Conservation (phyloP, 2,888 invertebrate genomes). For the Drosophila limbata region DNA sequence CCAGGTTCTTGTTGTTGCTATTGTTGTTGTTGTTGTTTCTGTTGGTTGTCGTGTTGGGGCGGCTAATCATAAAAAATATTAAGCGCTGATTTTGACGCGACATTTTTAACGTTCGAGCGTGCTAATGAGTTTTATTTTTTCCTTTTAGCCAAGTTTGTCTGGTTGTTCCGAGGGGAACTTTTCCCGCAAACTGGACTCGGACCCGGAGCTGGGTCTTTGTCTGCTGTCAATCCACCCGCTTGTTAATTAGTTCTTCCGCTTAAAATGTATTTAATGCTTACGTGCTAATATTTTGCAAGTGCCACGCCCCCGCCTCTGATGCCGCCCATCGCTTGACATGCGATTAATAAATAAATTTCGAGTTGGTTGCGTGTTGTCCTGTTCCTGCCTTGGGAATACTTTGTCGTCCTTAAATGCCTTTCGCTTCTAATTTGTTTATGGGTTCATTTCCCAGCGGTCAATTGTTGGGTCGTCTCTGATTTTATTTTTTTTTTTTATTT, state of each 20-base stretch:
- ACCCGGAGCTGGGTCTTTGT: conserved; percentile 18
- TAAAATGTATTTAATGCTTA: conserved; percentile 75
- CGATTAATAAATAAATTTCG: conserved; percentile 80
- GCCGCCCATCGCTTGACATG: conserved; percentile 67
- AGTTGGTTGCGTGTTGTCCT: conserved; percentile 68
- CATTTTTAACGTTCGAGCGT: conserved; percentile 80
- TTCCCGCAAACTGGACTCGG: neutral
- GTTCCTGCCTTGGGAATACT: conserved; percentile 16
- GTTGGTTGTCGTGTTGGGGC: conserved; percentile 31
- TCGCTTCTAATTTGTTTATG: conserved; percentile 78
- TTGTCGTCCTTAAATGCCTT: conserved; percentile 63
- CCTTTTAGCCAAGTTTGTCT: conserved; percentile 55
- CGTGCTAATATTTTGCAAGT: conserved; percentile 63
- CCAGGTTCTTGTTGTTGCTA: neutral
- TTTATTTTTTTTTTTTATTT: conserved; percentile 40
- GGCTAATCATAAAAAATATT: conserved; percentile 77
- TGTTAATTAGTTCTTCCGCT: conserved; percentile 79
- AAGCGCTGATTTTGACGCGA: conserved; percentile 80
- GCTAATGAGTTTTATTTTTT: conserved; percentile 73
- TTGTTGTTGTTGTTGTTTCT: conserved; percentile 1
- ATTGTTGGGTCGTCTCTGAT: conserved; percentile 83
- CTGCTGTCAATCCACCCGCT: conserved; percentile 50
- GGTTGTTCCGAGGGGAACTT: neutral
- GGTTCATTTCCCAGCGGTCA: conserved; percentile 84
- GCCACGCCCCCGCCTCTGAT: conserved; percentile 22